A percentile compares a stretch with the other conserved stretches of the same genome.
Conservation (phyloP, 92 coral and sea anemone genomes). For the Pocillopora grandis region DNA sequence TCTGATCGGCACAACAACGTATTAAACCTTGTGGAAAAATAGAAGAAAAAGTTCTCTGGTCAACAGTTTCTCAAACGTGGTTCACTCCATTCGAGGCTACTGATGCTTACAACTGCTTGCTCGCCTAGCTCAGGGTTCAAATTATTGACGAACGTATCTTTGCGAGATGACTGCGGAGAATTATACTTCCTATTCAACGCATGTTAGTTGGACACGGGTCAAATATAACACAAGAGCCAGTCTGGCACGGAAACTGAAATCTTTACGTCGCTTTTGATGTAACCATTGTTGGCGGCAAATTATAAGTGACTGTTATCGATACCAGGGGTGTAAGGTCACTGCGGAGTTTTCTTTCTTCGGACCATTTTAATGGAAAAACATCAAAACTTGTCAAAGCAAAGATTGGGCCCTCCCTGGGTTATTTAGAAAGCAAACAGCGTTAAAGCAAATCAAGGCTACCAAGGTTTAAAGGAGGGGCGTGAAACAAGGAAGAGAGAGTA, state of each 20-base stretch:
- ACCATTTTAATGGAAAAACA: slow-evolving; percentile 23
- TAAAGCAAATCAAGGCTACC: neutral
- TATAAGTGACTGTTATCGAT: slow-evolving; percentile 21
- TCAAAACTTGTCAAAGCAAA: slow-evolving; percentile 12
- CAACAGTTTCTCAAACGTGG: neutral
- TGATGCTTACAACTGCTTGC: neutral
- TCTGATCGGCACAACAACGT: neutral
- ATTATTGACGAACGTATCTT: neutral
- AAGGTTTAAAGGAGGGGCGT: neutral
- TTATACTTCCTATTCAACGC: neutral
- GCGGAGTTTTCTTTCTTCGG: neutral
- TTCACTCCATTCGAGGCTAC: neutral
- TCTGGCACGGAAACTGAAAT: slow-evolving; percentile 9
- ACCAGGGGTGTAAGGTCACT: slow-evolving; percentile 25
- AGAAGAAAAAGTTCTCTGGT: neutral
- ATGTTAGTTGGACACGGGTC: neutral
- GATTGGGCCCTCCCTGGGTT: slow-evolving; percentile 5
- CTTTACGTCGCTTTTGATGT: slow-evolving; percentile 8
- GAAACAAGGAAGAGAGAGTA: neutral
- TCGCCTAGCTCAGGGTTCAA: neutral
- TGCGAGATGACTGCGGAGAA: neutral
- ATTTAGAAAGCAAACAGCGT: slow-evolving; percentile 31
- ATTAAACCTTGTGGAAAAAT: no score
- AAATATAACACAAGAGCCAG: neutral
- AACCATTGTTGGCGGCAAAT: slow-evolving; percentile 2